phyloP scores from a whole-genome alignment of 2,888 invertebrate species.

The Agrochola lychnidis region DNA sequence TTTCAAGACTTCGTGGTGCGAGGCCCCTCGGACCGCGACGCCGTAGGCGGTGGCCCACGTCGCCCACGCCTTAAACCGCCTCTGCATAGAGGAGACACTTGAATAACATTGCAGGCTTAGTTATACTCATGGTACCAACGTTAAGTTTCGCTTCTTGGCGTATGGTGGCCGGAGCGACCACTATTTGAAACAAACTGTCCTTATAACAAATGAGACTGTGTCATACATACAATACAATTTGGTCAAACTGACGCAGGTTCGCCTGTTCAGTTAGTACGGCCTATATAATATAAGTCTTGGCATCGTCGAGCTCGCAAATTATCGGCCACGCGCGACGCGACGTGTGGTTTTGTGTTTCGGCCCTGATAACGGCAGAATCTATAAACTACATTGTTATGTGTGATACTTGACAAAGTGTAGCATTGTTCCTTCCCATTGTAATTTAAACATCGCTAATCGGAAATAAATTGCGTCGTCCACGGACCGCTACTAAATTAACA shows the following conservation, averaged over 20 bases:
- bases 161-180: not conserved
- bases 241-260: not conserved
- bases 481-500: not conserved
- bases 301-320: not conserved
- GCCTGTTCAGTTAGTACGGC: not conserved
- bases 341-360: not conserved
- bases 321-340: not conserved
- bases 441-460: conserved; percentile 11
- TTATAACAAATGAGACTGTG: not conserved
- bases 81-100: too few species aligned
- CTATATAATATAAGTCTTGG: not conserved
- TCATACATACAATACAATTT: not conserved
- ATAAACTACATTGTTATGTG: not conserved
- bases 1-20: too few species aligned
- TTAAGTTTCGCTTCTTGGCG: not conserved
- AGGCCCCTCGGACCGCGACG: too few species aligned
- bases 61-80: too few species aligned
- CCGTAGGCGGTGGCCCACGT: too few species aligned
- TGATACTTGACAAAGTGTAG: not conserved
- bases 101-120: not conserved
- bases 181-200: not conserved
- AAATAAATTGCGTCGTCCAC: not conserved
- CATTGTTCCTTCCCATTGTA: not conserved
- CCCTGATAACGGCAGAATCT: not conserved
- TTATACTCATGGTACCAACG: too few species aligned